phyloP scores from a whole-genome alignment of 2,113 vertebrate genomes.

The Nannospalax galili region DNA sequence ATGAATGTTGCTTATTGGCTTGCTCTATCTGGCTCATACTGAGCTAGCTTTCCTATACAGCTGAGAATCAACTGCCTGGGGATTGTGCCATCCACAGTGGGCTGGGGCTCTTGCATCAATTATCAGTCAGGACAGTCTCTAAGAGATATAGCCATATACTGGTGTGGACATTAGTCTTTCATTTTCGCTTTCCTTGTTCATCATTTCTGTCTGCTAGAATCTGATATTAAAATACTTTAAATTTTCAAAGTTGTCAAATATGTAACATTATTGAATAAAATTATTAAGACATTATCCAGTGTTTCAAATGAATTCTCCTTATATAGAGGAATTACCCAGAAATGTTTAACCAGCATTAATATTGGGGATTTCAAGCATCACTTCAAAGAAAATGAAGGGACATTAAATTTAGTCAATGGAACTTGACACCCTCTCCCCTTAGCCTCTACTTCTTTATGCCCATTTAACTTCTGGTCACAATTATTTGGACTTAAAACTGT shows the following conservation, averaged over 20 bases:
- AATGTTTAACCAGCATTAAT: not conserved
- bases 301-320: not conserved
- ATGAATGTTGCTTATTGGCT: too few relatives aligned
- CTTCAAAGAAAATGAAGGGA: not conserved
- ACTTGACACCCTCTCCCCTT: not conserved
- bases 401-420: not conserved
- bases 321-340: not conserved
- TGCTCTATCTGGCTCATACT: too few relatives aligned
- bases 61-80: too few relatives aligned
- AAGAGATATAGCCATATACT: too few relatives aligned
- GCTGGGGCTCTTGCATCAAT: too few relatives aligned
- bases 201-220: not conserved
- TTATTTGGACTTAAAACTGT: not conserved
- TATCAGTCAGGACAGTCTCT: too few relatives aligned
- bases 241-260: not conserved
- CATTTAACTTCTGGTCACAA: not conserved
- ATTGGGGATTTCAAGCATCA: not conserved
- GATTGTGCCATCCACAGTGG: too few relatives aligned
- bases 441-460: rapidly evolving
- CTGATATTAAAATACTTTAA: not conserved
- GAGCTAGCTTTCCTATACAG: too few relatives aligned
- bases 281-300: not conserved
- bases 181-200: not conserved
- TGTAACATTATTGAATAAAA: not conserved
- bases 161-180: not conserved